Conservation (phyloP, 2,113 vertebrate genomes). For the Tapirus terrestris region DNA sequence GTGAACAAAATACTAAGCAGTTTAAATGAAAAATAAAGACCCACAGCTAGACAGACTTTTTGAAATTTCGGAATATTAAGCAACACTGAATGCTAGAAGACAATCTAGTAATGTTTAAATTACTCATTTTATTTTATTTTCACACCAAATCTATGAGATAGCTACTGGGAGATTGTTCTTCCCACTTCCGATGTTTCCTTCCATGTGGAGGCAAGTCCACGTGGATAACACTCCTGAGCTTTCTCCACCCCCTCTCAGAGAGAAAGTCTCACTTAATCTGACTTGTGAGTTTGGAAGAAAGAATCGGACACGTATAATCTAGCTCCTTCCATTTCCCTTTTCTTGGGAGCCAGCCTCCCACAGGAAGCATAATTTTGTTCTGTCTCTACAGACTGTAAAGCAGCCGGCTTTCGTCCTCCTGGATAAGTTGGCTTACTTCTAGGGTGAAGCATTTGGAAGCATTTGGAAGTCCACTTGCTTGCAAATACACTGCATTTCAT, state of each 20-base stretch:
- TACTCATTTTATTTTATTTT: background rate
- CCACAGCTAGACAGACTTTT: background rate
- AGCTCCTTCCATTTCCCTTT: background rate
- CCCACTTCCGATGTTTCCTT: background rate
- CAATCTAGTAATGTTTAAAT: background rate
- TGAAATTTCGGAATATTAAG: background rate
- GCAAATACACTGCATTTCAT: background rate
- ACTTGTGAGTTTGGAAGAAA: background rate
- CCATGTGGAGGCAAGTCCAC: background rate
- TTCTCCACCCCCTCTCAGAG: background rate
- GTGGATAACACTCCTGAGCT: background rate
- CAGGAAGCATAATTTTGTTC: background rate
- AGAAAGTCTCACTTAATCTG: background rate
- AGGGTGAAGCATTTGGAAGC: no score
- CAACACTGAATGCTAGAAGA: background rate
- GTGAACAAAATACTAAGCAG: background rate
- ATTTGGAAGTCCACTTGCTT: background rate
- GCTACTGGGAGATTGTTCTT: background rate
- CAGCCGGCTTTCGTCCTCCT: background rate
- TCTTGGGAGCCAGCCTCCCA: background rate
- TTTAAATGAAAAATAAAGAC: background rate
- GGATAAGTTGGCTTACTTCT: background rate
- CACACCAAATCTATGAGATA: background rate
- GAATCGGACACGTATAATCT: fast-evolving
- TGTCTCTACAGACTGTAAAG: background rate